These are phyloP conservation scores for Stegostoma tigrinum DNA, from an alignment of 2,113 vertebrate species.

Conservation along the genomic window DNA sequence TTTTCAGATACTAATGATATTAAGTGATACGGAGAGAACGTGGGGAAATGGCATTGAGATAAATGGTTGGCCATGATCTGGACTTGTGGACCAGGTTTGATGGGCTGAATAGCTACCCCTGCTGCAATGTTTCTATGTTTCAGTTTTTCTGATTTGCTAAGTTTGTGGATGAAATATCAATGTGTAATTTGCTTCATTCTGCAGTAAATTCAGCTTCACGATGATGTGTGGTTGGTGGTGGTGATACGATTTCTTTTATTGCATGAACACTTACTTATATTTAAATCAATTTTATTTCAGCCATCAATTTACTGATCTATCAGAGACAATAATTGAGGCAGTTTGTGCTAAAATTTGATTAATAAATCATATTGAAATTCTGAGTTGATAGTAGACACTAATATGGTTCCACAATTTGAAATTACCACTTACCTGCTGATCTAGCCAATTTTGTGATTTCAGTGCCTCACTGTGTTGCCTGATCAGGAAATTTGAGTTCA, in stretches of 20 bases:
- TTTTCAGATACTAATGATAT: too few relatives aligned
- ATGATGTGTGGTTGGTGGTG: not conserved
- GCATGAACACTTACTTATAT: not conserved
- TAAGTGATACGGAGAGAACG: too few relatives aligned
- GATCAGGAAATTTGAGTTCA: not conserved
- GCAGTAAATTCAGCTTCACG: not conserved
- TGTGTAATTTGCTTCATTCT: not conserved
- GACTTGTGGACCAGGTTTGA: too few relatives aligned
- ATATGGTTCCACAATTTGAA: not conserved
- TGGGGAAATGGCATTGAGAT: too few relatives aligned
- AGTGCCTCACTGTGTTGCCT: not conserved
- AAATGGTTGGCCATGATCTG: too few relatives aligned
- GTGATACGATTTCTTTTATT: not conserved
- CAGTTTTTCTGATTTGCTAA: not conserved
- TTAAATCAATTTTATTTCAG: not conserved
- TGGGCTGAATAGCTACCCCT: too few relatives aligned
- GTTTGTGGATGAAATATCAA: not conserved
- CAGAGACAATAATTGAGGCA: not conserved
- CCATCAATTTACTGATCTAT: not conserved
- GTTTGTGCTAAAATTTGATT: not conserved
- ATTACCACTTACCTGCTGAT: not conserved
- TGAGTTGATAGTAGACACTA: not conserved
- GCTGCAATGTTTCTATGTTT: not conserved
- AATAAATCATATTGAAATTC: not conserved
- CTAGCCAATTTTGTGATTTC: not conserved